Evolutionary conservation across 1,140 invertebrate species (phyloP).

Genomic region (Parasteatoda tepidariorum): DNA sequence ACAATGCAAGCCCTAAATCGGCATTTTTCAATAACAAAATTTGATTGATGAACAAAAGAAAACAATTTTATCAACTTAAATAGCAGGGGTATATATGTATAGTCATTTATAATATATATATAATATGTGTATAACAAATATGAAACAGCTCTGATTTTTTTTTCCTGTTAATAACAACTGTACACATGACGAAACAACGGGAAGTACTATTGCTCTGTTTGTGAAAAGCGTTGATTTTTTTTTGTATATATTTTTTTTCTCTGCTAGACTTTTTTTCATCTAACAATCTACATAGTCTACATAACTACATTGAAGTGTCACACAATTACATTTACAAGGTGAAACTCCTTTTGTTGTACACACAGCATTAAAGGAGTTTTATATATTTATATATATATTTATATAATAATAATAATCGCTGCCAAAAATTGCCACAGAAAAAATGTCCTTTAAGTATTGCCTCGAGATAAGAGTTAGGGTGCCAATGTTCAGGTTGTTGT

Average conservation of each 20-base stretch:
- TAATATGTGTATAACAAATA: slow-evolving; percentile 54
- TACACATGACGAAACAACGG: slow-evolving; percentile 57
- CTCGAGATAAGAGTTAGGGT: slow-evolving; percentile 26
- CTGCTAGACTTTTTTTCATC: slow-evolving; percentile 21
- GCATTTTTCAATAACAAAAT: no score
- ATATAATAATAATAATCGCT: slow-evolving; percentile 39
- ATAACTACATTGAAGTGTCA: slow-evolving; percentile 48
- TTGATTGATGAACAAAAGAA: neutral
- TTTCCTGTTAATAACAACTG: slow-evolving; percentile 47
- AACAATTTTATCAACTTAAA: slow-evolving; percentile 14
- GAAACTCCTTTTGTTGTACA: slow-evolving; percentile 9
- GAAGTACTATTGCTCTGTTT: slow-evolving; percentile 49
- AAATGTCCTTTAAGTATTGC: slow-evolving; percentile 50
- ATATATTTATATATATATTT: neutral
- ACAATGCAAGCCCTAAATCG: no score
- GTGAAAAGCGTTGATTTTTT: slow-evolving; percentile 25
- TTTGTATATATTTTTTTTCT: slow-evolving; percentile 2
- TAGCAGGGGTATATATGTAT: slow-evolving; percentile 44
- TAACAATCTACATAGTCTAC: slow-evolving; percentile 17
- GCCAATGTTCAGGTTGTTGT: neutral
- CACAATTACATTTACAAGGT: slow-evolving; percentile 46
- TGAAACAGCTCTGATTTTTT: slow-evolving; percentile 55
- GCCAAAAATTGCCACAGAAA: slow-evolving; percentile 38
- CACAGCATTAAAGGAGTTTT: slow-evolving; percentile 20
- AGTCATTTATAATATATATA: slow-evolving; percentile 44